phyloP scores from a whole-genome alignment of 2,113 vertebrate genomes.

The Natator depressus region DNA sequence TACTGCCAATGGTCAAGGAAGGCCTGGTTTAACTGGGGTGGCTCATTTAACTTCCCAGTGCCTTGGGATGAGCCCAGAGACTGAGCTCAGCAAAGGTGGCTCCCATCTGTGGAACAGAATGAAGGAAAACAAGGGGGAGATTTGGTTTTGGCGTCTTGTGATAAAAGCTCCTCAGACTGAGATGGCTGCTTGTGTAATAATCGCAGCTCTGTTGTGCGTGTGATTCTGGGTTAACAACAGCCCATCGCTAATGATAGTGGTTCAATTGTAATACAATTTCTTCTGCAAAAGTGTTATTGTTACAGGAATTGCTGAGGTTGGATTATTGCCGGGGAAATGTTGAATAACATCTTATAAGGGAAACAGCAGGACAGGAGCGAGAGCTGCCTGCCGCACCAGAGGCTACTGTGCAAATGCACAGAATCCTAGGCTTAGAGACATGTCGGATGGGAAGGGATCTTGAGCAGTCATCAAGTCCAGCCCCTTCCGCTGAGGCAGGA shows the following conservation, averaged over 20 bases:
- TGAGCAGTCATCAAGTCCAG: not conserved
- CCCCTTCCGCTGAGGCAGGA: too few species aligned
- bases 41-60: not conserved
- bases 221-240: not conserved
- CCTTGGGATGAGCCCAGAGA: not conserved
- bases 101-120: not conserved
- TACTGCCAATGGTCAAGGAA: not conserved
- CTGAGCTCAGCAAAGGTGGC: not conserved
- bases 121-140: not conserved
- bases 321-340: not conserved
- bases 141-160: not conserved
- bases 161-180: not conserved
- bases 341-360: not conserved
- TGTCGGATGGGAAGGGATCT: not conserved
- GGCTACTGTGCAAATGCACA: not conserved
- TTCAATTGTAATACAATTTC: not conserved
- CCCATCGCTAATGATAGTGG: not conserved
- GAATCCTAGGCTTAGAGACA: not conserved
- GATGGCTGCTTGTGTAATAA: not conserved
- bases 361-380: not conserved
- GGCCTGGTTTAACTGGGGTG: not conserved
- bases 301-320: not conserved
- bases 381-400: not conserved
- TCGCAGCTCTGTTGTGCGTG: not conserved
- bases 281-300: slow-evolving; percentile 5